These are phyloP conservation scores for Cephus cinctus DNA, from an alignment of 1,140 invertebrate genomes.

Conservation along the genomic window DNA sequence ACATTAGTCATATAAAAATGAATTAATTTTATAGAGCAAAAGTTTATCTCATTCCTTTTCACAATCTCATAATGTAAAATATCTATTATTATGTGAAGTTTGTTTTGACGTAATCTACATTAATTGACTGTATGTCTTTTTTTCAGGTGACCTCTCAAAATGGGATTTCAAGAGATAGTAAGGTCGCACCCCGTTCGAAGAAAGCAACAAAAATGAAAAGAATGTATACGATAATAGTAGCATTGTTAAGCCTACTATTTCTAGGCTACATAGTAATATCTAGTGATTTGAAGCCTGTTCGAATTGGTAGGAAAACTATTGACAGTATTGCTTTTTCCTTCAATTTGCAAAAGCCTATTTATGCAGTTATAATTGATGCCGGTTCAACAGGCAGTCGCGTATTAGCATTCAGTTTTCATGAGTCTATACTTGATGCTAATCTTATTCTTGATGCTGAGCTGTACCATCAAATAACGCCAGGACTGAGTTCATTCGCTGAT, in stretches of 20 bases:
- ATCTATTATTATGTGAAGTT: too few relatives aligned
- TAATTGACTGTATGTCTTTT: slow-evolving; percentile 7
- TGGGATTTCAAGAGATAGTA: slow-evolving; percentile 18
- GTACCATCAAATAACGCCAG: slow-evolving; percentile 83
- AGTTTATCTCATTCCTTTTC: too few relatives aligned
- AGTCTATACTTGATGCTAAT: slow-evolving; percentile 65
- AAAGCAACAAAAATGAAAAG: slow-evolving; percentile 24
- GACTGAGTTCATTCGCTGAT: slow-evolving; percentile 82
- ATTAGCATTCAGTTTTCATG: slow-evolving; percentile 85
- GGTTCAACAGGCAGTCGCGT: slow-evolving; percentile 93
- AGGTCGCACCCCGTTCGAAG: slow-evolving; percentile 24
- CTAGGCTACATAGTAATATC: slow-evolving; percentile 43
- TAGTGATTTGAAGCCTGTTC: slow-evolving; percentile 40
- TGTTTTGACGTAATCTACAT: too few relatives aligned
- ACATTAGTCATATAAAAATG: too few relatives aligned
- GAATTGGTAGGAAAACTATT: slow-evolving; percentile 40
- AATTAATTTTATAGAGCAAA: too few relatives aligned
- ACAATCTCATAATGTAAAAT: too few relatives aligned
- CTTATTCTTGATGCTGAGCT: slow-evolving; percentile 77
- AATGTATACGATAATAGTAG: slow-evolving; percentile 28
- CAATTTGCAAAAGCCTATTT: slow-evolving; percentile 63
- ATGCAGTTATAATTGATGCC: slow-evolving; percentile 94
- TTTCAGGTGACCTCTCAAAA: slow-evolving; percentile 30
- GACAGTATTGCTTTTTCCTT: slow-evolving; percentile 45
- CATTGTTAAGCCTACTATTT: slow-evolving; percentile 30